phyloP scores from a whole-genome alignment of 2,113 vertebrate genomes.

The Centropristis striata region DNA sequence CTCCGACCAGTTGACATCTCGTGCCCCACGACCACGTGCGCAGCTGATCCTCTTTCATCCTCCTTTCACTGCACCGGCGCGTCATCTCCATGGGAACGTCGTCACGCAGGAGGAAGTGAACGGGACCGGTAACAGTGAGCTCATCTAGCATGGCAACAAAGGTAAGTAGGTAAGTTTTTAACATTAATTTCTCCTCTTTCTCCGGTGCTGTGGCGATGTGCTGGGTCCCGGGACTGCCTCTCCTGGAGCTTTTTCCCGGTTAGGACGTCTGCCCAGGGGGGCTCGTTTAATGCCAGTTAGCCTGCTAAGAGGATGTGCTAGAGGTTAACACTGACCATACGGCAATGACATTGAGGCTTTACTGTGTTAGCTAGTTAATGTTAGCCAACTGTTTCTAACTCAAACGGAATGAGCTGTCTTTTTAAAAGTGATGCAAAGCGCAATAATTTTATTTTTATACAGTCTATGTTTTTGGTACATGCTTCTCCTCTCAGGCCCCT shows the following conservation, averaged over 20 bases:
- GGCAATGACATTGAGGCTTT: slow-evolving; percentile 68
- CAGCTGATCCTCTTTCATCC: slow-evolving; percentile 55
- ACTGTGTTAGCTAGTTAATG: slow-evolving; percentile 24
- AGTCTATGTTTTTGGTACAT: neutral
- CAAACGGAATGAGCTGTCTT: neutral
- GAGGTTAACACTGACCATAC: slow-evolving; percentile 53
- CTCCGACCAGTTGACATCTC: slow-evolving; percentile 42
- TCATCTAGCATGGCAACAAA: slow-evolving; percentile 86
- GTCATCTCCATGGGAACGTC: slow-evolving; percentile 78
- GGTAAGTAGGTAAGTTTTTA: slow-evolving; percentile 79
- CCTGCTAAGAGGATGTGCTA: slow-evolving; percentile 66
- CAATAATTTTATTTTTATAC: neutral
- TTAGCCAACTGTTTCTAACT: neutral
- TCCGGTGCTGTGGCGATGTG: neutral
- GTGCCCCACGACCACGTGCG: slow-evolving; percentile 39
- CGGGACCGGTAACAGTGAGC: slow-evolving; percentile 50
- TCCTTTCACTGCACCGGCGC: slow-evolving; percentile 49
- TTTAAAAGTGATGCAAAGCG: neutral
- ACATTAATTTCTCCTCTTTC: neutral
- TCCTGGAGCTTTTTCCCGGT: neutral
- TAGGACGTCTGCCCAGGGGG: neutral
- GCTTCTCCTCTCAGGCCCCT: neutral
- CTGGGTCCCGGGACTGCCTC: slow-evolving; percentile 1
- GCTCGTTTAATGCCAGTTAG: slow-evolving; percentile 52
- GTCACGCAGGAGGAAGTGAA: slow-evolving; percentile 73